phyloP scores from a whole-genome alignment of 2,888 invertebrate genomes.

The Campaea margaritaria region DNA sequence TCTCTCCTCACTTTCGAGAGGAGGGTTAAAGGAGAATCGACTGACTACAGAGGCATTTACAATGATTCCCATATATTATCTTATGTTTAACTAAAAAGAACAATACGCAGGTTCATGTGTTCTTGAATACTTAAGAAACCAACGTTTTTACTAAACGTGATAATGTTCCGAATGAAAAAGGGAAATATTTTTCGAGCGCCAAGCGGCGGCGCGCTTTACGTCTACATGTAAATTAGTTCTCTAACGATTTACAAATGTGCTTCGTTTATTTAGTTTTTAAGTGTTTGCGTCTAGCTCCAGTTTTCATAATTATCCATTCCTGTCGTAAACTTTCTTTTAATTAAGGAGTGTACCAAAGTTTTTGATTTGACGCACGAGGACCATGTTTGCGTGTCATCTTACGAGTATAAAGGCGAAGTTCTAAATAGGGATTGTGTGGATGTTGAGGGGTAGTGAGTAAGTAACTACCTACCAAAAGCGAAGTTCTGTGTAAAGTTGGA shows the following conservation, averaged over 20 bases:
- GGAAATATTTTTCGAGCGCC: conserved; percentile 17
- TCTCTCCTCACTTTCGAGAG: no score
- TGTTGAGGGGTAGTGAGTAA: conserved; percentile 20
- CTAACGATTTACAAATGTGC: conserved; percentile 37
- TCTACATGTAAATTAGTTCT: conserved; percentile 40
- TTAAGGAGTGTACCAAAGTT: conserved; percentile 32
- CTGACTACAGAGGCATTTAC: conserved; percentile 14
- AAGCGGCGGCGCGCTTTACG: conserved; percentile 26
- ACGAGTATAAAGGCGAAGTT: conserved; percentile 33
- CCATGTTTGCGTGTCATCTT: conserved; percentile 35
- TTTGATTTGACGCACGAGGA: conserved; percentile 16
- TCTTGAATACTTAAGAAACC: conserved; percentile 18
- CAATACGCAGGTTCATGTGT: conserved; percentile 1
- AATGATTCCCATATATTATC: conserved; percentile 4
- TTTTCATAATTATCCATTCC: conserved; percentile 29
- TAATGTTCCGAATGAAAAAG: conserved; percentile 17
- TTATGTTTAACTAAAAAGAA: conserved; percentile 11
- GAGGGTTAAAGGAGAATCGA: no score
- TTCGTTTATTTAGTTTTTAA: conserved; percentile 28
- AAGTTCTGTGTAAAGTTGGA: conserved; percentile 28
- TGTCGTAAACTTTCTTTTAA: conserved; percentile 31
- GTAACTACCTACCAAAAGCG: conserved; percentile 27
- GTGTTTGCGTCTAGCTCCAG: conserved; percentile 13
- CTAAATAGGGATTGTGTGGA: conserved; percentile 31
- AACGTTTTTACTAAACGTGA: conserved; percentile 14